Percentiles rank a stretch among this genome's conserved stretches.
These are phyloP conservation scores for Pterocles orientalis DNA, from an alignment of 2,113 vertebrate genomes.

Conservation along the genomic window DNA sequence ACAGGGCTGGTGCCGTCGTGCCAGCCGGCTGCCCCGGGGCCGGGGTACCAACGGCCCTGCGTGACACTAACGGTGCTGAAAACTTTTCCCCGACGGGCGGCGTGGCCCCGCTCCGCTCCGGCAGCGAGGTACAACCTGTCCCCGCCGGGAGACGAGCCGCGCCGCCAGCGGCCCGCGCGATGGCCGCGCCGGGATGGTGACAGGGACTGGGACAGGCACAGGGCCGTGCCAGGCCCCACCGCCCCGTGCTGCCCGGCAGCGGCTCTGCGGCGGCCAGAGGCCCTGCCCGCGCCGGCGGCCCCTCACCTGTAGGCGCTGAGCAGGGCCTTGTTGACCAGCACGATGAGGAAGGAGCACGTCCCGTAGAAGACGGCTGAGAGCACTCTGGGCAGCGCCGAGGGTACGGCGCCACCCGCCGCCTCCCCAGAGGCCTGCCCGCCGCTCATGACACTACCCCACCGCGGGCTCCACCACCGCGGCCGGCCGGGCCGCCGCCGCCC, in stretches of 20 bases:
- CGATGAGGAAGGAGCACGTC: conserved; percentile 84
- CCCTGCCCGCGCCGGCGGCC: background rate
- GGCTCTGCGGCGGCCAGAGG: background rate
- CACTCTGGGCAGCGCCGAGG: conserved; percentile 46
- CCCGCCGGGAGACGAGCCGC: no score
- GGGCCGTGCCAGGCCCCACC: no score
- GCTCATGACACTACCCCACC: background rate
- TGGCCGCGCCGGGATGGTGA: no score
- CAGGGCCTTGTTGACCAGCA: conserved; percentile 89
- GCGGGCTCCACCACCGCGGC: background rate
- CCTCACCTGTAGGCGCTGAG: conserved; percentile 87
- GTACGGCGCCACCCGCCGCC: background rate
- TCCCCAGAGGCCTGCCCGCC: background rate
- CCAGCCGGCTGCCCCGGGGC: no score
- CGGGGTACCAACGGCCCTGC: no score
- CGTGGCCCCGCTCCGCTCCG: no score
- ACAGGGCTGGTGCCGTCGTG: background rate
- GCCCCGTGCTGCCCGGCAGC: background rate
- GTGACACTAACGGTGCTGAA: accelerated
- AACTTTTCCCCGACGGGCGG: background rate
- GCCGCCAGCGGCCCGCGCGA: background rate
- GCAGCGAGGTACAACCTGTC: background rate
- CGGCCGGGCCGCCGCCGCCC: no score
- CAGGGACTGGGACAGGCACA: no score
- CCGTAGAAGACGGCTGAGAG: conserved; percentile 87